These are phyloP conservation scores for Reticulitermes lucifugus DNA, from an alignment of 2,888 invertebrate species.

Conservation along the genomic window DNA sequence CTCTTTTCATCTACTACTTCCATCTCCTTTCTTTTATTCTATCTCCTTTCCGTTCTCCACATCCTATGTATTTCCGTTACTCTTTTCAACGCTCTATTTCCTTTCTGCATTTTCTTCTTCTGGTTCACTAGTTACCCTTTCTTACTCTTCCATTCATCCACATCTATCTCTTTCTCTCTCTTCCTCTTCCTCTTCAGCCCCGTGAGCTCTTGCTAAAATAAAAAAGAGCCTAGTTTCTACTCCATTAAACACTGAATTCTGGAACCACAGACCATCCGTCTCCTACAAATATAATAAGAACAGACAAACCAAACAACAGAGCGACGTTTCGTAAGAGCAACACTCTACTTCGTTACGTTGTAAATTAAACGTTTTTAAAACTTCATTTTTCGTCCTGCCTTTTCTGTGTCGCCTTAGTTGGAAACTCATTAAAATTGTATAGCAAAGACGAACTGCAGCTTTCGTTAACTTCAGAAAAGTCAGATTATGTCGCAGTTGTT, in stretches of 20 bases:
- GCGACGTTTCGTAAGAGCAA: constrained; percentile 7
- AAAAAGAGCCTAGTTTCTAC: not conserved
- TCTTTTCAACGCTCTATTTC: constrained; percentile 2
- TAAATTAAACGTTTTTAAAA: constrained; percentile 18
- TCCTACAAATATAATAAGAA: constrained; percentile 25
- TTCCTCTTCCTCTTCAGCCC: not conserved
- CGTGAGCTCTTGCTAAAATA: not conserved
- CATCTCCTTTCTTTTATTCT: not conserved
- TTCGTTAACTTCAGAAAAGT: too few relatives aligned
- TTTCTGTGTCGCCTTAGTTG: not conserved
- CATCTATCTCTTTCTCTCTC: not conserved
- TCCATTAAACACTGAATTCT: not conserved
- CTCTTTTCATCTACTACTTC: not conserved
- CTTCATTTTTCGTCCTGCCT: not conserved
- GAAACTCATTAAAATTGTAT: too few relatives aligned
- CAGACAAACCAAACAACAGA: not conserved
- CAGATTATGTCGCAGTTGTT: too few relatives aligned
- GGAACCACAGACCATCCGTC: not conserved
- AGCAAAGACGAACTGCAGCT: too few relatives aligned
- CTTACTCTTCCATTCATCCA: not conserved
- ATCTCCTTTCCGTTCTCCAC: not conserved
- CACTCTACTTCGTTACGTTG: not conserved
- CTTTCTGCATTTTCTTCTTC: not conserved
- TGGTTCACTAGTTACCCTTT: not conserved
- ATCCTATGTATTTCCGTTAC: not conserved